A percentile compares a stretch with the other conserved stretches of the same genome.
phyloP scores from a whole-genome alignment of 2,797 vertebrate species.

The Mus caroli region DNA sequence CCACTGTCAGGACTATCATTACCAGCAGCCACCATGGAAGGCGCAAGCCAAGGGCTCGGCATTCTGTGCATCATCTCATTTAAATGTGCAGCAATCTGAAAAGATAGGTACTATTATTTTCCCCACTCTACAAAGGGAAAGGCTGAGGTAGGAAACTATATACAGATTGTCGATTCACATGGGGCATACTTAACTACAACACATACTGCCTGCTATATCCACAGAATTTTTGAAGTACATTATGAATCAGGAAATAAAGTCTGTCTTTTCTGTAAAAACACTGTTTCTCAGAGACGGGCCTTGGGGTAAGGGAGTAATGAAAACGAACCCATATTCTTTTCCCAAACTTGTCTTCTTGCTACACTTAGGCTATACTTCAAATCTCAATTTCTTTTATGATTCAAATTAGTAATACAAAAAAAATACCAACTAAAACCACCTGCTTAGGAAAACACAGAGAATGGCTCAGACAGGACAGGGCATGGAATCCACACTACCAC shows the following conservation, averaged over 20 bases:
- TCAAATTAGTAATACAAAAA: slow-evolving; percentile 56
- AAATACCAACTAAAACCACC: slow-evolving; percentile 31
- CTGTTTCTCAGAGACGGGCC: not conserved
- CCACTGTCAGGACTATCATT: not conserved
- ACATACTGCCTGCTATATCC: not conserved
- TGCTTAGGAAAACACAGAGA: not conserved
- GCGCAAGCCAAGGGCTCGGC: not conserved
- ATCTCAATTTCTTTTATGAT: slow-evolving; percentile 37
- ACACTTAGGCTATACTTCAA: not conserved
- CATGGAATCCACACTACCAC: not conserved
- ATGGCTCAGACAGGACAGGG: not conserved
- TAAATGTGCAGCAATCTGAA: slow-evolving; percentile 8
- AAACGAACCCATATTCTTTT: slow-evolving; percentile 37
- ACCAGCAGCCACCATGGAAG: slow-evolving; percentile 6
- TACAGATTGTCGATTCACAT: not conserved
- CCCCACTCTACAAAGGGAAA: not conserved
- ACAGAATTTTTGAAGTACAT: slow-evolving; percentile 44
- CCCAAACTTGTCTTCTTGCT: slow-evolving; percentile 34
- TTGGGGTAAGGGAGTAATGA: slow-evolving; percentile 31
- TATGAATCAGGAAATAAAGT: not conserved
- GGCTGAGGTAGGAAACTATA: not conserved
- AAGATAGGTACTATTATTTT: not conserved
- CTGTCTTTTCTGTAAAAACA: not conserved
- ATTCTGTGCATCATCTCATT: not conserved
- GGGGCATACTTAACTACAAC: slow-evolving; percentile 8